Evolutionary conservation across 2,888 invertebrate species (phyloP), one percentile per base, ranked within the genome.

Genomic region (Himalopsyche kuldschensis): DNA sequence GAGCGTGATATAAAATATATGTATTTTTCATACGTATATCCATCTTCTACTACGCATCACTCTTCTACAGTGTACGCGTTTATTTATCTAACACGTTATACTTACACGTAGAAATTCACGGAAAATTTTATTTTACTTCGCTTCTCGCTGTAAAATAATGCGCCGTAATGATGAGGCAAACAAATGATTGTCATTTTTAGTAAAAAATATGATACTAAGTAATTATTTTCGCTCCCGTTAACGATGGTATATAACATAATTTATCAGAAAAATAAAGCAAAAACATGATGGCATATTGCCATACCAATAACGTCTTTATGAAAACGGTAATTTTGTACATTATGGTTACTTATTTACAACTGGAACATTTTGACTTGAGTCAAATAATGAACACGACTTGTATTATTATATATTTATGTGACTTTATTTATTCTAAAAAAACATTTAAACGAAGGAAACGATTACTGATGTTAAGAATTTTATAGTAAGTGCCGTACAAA

Each of bases 1-100:
- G 79, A 78, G 83, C 81, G 81, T 46, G 81, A 63, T 76, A 78
- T 79, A 82, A 75, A 81, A 82, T 83, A 83, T 48, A 75, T 78
- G 75, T 82, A 82, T 75, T 47, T 47, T 69, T 75, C 78, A 81
- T 75, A 63, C 78, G 75, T 47, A 75, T 75, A 82, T 55, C 78
- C 78, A 79, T 75, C 82, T 78, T 75, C 46, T 75, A 46, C 31
- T 30, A 47, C 78, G 63, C 82, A 75, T 82, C 82, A 79, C 63
- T 75, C 69, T 79, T 75, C 75, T 79, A 15, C 75, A 75, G 75
- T 27, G 75, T 79, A 47, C 82, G 30, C 35, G 76, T 46, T 81
- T 46, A 81, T 81, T 81, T 81, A 81, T 81, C 55, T 81, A 47
- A 76, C 76, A 76, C 77, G 55, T 69, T 69, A 69, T 69, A 30